Conservation (phyloP, 2,113 vertebrate species). For the Antigone vipio region DNA sequence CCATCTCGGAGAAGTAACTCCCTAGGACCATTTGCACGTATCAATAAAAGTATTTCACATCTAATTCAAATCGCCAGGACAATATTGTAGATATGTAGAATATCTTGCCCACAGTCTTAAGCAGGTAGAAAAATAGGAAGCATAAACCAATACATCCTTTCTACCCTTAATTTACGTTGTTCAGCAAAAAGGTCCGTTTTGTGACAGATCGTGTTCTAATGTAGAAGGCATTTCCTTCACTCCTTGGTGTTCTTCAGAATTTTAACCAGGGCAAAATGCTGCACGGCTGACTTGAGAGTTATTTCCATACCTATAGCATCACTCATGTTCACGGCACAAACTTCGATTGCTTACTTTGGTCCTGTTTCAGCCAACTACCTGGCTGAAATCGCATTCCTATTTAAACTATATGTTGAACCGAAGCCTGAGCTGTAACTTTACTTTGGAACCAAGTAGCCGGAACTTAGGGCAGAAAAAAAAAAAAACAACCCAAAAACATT, state of each 20-base stretch:
- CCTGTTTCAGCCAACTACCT: background rate
- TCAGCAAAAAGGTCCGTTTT: background rate
- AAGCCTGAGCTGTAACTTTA: background rate
- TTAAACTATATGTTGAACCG: background rate
- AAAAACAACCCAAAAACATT: background rate
- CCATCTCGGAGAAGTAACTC: background rate
- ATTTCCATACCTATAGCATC: background rate
- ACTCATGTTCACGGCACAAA: background rate
- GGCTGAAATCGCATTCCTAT: background rate
- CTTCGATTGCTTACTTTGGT: background rate
- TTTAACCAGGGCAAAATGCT: background rate
- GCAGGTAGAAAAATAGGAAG: background rate
- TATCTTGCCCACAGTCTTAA: background rate
- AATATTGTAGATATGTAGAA: background rate
- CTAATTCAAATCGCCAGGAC: background rate
- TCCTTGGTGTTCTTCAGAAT: background rate
- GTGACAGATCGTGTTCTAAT: background rate
- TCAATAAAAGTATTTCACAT: background rate
- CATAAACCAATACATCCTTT: background rate
- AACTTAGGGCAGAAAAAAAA: background rate
- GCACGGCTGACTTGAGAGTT: background rate
- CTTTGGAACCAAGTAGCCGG: background rate
- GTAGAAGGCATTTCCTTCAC: background rate
- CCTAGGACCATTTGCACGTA: background rate
- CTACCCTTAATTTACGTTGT: background rate